A percentile compares a stretch with the other conserved stretches of the same genome.
Conservation (phyloP, 2,113 vertebrate species). For the Callaeas wilsoni region DNA sequence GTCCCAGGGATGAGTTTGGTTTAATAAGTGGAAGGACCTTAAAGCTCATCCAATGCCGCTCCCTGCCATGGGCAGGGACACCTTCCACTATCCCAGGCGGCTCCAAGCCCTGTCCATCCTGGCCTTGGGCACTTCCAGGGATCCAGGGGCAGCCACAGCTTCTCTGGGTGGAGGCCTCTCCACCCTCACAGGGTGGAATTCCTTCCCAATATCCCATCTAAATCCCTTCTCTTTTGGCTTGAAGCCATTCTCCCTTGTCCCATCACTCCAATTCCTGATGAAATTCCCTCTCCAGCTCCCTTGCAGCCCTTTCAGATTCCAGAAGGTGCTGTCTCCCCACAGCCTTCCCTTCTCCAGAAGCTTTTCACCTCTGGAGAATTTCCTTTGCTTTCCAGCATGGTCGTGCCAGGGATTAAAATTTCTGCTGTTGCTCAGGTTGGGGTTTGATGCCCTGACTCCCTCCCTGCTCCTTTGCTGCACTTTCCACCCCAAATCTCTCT, state of each 20-base stretch:
- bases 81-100: accelerated
- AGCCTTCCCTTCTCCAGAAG: background rate
- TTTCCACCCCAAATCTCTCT: background rate
- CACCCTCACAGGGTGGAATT: background rate
- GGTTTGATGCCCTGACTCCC: background rate
- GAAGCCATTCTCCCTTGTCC: background rate
- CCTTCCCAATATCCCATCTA: background rate
- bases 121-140: background rate
- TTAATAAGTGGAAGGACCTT: background rate
- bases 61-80: background rate
- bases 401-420: background rate
- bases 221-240: background rate
- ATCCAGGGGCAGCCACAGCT: background rate
- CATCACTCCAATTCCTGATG: background rate
- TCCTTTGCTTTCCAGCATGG: accelerated
- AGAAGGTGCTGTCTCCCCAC: background rate
- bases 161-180: background rate
- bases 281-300: background rate
- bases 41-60: too few relatives aligned
- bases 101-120: accelerated
- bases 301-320: background rate
- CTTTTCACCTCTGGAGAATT: background rate
- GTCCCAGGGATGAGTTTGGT: background rate
- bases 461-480: background rate
- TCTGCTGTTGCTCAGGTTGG: accelerated